Evolutionary conservation across 2,888 invertebrate species (phyloP).

Genomic region (Agriopis aurantiaria): DNA sequence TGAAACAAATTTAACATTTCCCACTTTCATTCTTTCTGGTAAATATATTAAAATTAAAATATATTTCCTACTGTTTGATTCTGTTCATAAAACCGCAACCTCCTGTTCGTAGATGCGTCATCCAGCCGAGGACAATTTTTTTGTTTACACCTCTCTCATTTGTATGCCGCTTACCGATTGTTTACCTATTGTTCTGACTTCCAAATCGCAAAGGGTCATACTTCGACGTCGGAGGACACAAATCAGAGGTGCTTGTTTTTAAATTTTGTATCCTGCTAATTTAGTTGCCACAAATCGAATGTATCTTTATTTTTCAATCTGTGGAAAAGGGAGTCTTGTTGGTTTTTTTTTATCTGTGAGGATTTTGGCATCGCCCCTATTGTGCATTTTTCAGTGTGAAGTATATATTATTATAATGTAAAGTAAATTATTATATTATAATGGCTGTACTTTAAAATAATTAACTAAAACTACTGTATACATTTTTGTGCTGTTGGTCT

Average conservation of each 20-base stretch:
- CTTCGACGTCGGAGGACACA: constrained; percentile 19
- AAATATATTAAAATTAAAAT: too few relatives aligned
- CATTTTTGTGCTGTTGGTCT: too few relatives aligned
- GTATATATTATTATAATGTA: too few relatives aligned
- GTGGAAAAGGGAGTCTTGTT: too few relatives aligned
- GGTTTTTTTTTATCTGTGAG: too few relatives aligned
- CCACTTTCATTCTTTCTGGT: too few relatives aligned
- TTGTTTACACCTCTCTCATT: constrained; percentile 36
- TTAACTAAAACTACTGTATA: too few relatives aligned
- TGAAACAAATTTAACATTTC: too few relatives aligned
- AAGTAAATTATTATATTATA: too few relatives aligned
- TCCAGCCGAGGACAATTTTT: constrained; percentile 25
- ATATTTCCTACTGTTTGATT: neutral
- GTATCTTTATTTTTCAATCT: neutral
- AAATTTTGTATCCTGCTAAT: constrained; percentile 2
- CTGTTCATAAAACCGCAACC: neutral
- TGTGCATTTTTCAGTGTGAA: too few relatives aligned
- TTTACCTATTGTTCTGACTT: constrained; percentile 40
- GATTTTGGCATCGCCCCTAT: too few relatives aligned
- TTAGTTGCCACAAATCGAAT: neutral
- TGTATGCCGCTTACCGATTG: constrained; percentile 33
- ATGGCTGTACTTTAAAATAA: too few relatives aligned
- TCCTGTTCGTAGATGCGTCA: neutral
- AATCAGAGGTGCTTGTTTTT: constrained; percentile 7
- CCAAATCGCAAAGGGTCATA: constrained; percentile 36